phyloP scores from a whole-genome alignment of 2,797 vertebrate species.

The Mareca penelope region DNA sequence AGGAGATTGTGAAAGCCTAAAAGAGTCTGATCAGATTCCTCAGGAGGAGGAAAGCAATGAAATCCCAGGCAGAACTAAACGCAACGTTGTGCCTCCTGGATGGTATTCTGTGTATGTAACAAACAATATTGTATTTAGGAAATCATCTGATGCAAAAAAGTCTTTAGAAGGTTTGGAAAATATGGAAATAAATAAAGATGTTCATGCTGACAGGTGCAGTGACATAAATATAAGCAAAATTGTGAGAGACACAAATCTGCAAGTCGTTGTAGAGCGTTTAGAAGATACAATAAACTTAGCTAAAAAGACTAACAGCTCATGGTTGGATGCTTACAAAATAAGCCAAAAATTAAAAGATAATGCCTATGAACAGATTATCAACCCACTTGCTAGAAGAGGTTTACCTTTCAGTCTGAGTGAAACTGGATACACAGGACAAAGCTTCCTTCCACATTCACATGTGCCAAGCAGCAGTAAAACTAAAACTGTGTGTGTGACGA shows the following conservation, averaged over 20 bases:
- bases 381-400: constrained; percentile 27
- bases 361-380: constrained; percentile 47
- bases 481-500: constrained; percentile 39
- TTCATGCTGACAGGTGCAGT: constrained; percentile 54
- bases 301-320: constrained; percentile 54
- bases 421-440: constrained; percentile 53
- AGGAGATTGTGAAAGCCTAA: constrained; percentile 32
- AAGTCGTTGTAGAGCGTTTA: constrained; percentile 81
- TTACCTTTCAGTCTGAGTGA: constrained; percentile 54
- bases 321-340: constrained; percentile 67
- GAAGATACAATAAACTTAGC: constrained; percentile 78
- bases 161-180: constrained; percentile 59
- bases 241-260: constrained; percentile 76
- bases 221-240: constrained; percentile 75
- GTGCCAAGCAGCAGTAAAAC: constrained; percentile 37
- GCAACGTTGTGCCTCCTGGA: constrained; percentile 88
- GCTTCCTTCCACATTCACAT: constrained; percentile 41
- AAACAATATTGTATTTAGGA: constrained; percentile 81
- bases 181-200: constrained; percentile 61
- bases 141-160: constrained; percentile 70
- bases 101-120: constrained; percentile 91
- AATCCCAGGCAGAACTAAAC: constrained; percentile 80
- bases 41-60: constrained; percentile 56
- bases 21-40: neutral
- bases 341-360: constrained; percentile 64